These are phyloP conservation scores for Athetis lepigone DNA, from an alignment of 2,888 invertebrate genomes.

Conservation along the genomic window DNA sequence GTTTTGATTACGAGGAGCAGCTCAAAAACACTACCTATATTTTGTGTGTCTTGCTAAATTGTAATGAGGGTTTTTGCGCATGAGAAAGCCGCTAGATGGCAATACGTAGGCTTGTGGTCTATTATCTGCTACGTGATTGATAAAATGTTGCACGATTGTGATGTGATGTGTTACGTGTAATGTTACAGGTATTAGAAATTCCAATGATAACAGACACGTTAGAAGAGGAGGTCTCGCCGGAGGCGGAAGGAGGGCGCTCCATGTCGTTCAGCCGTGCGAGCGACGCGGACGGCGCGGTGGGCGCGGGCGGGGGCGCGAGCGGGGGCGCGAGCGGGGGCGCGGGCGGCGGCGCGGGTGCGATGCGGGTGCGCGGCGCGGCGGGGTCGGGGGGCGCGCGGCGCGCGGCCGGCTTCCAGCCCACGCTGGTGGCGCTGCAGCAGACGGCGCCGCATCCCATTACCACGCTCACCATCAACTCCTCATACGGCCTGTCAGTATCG, in stretches of 20 bases:
- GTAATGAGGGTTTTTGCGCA: no score
- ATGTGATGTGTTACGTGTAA: no score
- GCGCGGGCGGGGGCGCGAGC: constrained; percentile 71
- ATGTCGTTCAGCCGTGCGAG: constrained; percentile 81
- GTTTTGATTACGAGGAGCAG: no score
- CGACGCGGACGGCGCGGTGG: constrained; percentile 73
- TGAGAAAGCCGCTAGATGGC: no score
- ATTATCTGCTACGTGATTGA: no score
- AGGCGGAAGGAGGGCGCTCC: constrained; percentile 92
- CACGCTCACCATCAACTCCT: constrained; percentile 98
- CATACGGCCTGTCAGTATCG: constrained; percentile 97
- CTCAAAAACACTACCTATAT: no score
- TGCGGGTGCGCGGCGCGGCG: constrained; percentile 83
- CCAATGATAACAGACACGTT: constrained; percentile 93
- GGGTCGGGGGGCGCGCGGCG: constrained; percentile 92
- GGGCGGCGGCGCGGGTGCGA: constrained; percentile 50
- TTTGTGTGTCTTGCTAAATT: no score
- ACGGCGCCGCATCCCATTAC: constrained; percentile 96
- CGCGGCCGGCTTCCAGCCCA: constrained; percentile 99
- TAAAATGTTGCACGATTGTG: no score
- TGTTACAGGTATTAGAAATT: constrained; percentile 94
- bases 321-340: constrained; percentile 68
- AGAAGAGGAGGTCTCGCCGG: constrained; percentile 96
- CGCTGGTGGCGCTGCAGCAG: constrained; percentile 97
- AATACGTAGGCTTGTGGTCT: no score